Base-by-base conservation (phyloP, 2,888 invertebrate genomes). In the Stenchaetothrips biformis region DNA sequence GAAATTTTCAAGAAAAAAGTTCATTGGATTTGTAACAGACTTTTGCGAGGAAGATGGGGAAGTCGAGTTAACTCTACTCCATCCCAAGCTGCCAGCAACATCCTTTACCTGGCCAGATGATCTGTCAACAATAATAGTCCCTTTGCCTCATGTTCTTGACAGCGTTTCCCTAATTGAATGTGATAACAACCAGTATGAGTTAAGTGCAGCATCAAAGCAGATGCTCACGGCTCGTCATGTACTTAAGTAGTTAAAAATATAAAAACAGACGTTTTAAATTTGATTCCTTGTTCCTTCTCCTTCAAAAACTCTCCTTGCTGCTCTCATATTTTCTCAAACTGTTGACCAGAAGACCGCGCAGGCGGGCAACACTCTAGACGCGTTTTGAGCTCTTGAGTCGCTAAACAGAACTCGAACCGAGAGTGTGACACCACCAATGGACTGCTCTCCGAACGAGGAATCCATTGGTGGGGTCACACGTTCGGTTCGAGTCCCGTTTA, bases 81-180 rank as follows among this genome's bases (percentile, higher is more conserved):
- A 67, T 67, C 67, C 67, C n/a, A 67, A 67, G 21, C 67, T 67
- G 7, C 67, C 67, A 67, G 67, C 67, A 4, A 21, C 4, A 7
- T 67, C 67, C n/a, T 67, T 67, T 67, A 67, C 67, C n/a, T 67
- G 67, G 67, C n/a, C 21, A n/a, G 67, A 67, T 67, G 9, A n/a
- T 67, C 21, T 67, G 21, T 7, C n/a, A 7, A 67, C 67, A 4
- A 7, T 67, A 9, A 21, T 67, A 7, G 21, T 67, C 9, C 67
- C 67, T 6, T 0, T 67, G 3, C 67, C 67, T 67, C 67, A 67
- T n/a, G n/a, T 67, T 7, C 21, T 67, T 21, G 67, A 18, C n/a
- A 67, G 21, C 21, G 21, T 67, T 7, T 21, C 67, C 18, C 6
- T 67, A 3, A 7, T 67, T 21, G 67, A 67, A 67, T 67, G 4